phyloP scores from a whole-genome alignment of 2,797 vertebrate species.

The Saxicola maurus region DNA sequence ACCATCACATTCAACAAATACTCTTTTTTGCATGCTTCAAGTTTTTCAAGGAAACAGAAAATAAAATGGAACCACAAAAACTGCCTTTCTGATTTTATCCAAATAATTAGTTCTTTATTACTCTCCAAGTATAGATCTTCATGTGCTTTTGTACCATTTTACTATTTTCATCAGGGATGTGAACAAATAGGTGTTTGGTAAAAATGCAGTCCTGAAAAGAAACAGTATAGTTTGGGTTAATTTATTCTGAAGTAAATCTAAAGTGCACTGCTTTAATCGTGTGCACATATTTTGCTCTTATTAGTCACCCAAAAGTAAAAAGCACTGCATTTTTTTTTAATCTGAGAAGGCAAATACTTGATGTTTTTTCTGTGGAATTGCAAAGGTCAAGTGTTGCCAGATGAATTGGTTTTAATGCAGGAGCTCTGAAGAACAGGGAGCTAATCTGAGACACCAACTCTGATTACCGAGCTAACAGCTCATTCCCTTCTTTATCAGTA shows the following conservation, averaged over 20 bases:
- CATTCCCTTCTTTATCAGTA: neutral
- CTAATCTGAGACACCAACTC: neutral
- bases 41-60: neutral
- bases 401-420: neutral
- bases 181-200: neutral
- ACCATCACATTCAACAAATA: neutral
- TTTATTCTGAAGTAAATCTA: neutral
- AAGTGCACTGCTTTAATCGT: neutral
- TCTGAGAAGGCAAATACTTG: neutral
- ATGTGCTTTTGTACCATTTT: neutral
- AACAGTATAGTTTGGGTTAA: neutral
- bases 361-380: neutral
- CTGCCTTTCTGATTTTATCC: neutral
- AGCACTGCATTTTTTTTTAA: neutral
- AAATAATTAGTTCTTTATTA: neutral
- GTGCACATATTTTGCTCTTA: neutral
- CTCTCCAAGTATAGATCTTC: neutral
- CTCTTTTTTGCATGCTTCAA: neutral
- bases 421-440: neutral
- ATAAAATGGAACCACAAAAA: neutral
- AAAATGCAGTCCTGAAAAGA: neutral
- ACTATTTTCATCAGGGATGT: neutral
- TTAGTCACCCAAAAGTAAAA: neutral
- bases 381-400: neutral
- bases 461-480: neutral